These are phyloP conservation scores for Eilema caniola DNA, from an alignment of 2,888 invertebrate species.

Conservation along the genomic window DNA sequence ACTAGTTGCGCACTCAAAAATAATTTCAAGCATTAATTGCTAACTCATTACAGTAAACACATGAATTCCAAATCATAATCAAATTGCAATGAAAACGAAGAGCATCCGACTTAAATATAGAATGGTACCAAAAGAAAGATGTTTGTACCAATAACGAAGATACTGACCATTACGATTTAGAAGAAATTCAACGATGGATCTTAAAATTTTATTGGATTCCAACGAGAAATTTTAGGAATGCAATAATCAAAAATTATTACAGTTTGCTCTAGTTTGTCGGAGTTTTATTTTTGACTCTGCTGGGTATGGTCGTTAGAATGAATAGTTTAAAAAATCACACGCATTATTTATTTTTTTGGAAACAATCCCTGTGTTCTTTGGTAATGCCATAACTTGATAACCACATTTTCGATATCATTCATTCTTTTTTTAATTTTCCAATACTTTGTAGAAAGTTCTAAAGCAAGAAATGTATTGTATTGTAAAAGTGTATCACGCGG, in stretches of 20 bases:
- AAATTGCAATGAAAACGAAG: conserved; percentile 19
- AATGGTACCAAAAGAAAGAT: conserved; percentile 42
- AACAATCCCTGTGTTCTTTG: too few relatives aligned
- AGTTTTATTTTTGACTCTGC: neutral
- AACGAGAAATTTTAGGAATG: conserved; percentile 37
- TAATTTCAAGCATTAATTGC: too few relatives aligned
- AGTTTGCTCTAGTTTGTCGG: neutral
- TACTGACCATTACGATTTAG: conserved; percentile 28
- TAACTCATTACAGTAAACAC: conserved; percentile 9
- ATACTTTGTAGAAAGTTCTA: too few relatives aligned
- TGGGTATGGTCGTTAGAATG: too few relatives aligned
- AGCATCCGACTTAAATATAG: conserved; percentile 23
- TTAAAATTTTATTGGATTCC: conserved; percentile 28
- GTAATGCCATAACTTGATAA: too few relatives aligned
- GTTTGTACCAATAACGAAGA: conserved; percentile 25
- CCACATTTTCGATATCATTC: too few relatives aligned
- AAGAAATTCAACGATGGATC: conserved; percentile 40
- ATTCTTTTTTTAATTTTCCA: too few relatives aligned
- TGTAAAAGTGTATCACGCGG: too few relatives aligned
- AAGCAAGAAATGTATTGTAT: too few relatives aligned
- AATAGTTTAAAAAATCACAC: too few relatives aligned
- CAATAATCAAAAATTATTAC: conserved; percentile 7
- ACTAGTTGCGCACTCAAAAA: too few relatives aligned
- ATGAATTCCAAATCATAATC: conserved; percentile 16
- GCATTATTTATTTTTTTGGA: too few relatives aligned